Conservation (phyloP, 2,888 invertebrate genomes). For the Sphaeridia pumilis region DNA sequence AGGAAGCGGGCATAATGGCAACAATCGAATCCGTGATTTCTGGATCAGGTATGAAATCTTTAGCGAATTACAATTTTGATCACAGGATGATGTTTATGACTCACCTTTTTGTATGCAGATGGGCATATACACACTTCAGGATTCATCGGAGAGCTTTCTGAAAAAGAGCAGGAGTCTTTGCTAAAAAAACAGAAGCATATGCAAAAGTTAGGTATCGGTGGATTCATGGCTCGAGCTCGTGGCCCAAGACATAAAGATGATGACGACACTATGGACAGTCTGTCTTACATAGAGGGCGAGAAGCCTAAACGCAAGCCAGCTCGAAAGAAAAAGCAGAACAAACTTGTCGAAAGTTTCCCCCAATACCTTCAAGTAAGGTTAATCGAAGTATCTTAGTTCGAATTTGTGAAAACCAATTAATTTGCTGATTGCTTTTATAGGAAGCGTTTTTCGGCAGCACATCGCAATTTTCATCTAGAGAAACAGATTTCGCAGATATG, state of each 20-base stretch:
- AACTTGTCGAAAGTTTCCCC: constrained; percentile 86
- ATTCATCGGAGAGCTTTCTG: too few species aligned
- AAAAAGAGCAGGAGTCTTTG: constrained; percentile 39
- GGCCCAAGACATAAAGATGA: constrained; percentile 50
- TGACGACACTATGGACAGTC: constrained; percentile 44
- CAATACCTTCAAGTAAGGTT: constrained; percentile 52
- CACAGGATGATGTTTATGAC: too few species aligned
- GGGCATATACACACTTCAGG: too few species aligned
- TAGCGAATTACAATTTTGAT: not conserved
- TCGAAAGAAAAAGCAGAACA: constrained; percentile 73
- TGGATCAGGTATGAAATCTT: constrained; percentile 40
- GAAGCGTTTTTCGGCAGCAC: constrained; percentile 94
- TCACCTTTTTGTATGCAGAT: too few species aligned
- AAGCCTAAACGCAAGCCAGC: constrained; percentile 61
- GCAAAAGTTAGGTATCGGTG: constrained; percentile 78
- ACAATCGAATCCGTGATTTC: constrained; percentile 74
- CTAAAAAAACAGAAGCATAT: constrained; percentile 76
- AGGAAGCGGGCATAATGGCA: constrained; percentile 65
- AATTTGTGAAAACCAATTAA: constrained; percentile 16
- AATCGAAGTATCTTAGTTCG: too few species aligned
- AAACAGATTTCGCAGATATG: constrained; percentile 47
- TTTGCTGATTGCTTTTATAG: too few species aligned
- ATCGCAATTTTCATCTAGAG: constrained; percentile 57
- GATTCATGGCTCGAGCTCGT: constrained; percentile 70
- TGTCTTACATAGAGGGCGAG: constrained; percentile 38